phyloP scores from a whole-genome alignment of 2,797 vertebrate species.

The Cygnus olor region DNA sequence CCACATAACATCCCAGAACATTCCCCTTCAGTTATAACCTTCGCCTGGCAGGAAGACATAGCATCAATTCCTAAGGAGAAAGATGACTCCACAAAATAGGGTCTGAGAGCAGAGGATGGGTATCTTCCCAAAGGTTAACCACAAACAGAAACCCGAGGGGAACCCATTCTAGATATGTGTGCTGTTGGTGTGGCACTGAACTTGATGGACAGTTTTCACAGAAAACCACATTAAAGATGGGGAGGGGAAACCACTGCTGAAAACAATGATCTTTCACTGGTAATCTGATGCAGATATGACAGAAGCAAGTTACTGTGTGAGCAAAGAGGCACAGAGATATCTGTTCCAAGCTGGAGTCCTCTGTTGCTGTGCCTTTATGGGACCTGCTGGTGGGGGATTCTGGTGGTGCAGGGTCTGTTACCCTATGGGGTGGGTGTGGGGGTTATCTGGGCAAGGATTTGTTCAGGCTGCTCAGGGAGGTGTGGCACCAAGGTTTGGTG shows the following conservation, averaged over 20 bases:
- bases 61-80: not conserved
- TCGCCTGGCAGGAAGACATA: not conserved
- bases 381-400: not conserved
- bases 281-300: not conserved
- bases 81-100: not conserved
- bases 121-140: not conserved
- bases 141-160: not conserved
- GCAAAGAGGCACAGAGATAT: accelerated
- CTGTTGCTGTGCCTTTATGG: accelerated
- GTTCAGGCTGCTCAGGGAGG: not conserved
- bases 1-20: not conserved
- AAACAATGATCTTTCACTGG: not conserved
- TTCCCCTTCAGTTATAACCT: not conserved
- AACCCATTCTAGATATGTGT: not conserved
- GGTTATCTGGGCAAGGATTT: not conserved
- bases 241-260: not conserved
- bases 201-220: not conserved
- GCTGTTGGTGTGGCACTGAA: not conserved
- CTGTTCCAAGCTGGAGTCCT: not conserved
- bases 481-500: not conserved
- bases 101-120: not conserved
- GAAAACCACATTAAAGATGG: not conserved
- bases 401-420: accelerated
- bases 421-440: not conserved
- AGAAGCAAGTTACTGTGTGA: not conserved